These are phyloP conservation scores for Cyprinodon tularosa DNA, from an alignment of 2,113 vertebrate species.

Conservation along the genomic window DNA sequence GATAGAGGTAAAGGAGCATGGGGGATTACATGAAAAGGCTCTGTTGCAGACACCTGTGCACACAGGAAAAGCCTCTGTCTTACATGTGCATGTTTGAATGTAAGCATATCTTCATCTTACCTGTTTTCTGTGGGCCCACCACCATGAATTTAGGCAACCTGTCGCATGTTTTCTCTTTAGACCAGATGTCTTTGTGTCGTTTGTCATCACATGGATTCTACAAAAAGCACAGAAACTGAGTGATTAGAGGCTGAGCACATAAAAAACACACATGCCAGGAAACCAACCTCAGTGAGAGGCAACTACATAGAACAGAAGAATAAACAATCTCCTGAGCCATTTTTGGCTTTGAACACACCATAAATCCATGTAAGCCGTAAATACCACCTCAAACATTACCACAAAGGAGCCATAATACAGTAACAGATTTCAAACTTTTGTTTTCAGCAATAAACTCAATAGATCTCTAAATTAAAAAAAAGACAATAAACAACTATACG, in stretches of 20 bases:
- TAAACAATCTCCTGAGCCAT: not conserved
- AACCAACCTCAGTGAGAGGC: not conserved
- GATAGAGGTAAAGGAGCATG: conserved; percentile 47
- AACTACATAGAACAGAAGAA: conserved; percentile 1
- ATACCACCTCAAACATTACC: not conserved
- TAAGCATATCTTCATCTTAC: conserved; percentile 64
- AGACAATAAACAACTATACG: not conserved
- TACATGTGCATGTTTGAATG: conserved; percentile 24
- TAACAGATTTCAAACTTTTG: not conserved
- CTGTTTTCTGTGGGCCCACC: conserved; percentile 96
- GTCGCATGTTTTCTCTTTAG: conserved; percentile 98
- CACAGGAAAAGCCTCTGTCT: conserved; percentile 36
- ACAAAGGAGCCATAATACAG: not conserved
- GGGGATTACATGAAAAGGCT: conserved; percentile 61
- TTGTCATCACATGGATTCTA: conserved; percentile 98
- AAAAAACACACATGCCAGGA: conserved; percentile 10
- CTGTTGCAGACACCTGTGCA: conserved; percentile 60
- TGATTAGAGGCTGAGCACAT: conserved; percentile 10
- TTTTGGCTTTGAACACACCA: not conserved
- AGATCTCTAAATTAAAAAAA: conserved; percentile 3
- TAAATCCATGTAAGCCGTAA: not conserved
- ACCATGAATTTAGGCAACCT: conserved; percentile 95
- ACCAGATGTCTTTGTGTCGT: conserved; percentile 98
- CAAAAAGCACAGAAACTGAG: conserved; percentile 26
- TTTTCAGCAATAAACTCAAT: conserved; percentile 1